Evolutionary conservation across 2,888 invertebrate species (phyloP).

Genomic region (Hirtodrosophila alboralis): DNA sequence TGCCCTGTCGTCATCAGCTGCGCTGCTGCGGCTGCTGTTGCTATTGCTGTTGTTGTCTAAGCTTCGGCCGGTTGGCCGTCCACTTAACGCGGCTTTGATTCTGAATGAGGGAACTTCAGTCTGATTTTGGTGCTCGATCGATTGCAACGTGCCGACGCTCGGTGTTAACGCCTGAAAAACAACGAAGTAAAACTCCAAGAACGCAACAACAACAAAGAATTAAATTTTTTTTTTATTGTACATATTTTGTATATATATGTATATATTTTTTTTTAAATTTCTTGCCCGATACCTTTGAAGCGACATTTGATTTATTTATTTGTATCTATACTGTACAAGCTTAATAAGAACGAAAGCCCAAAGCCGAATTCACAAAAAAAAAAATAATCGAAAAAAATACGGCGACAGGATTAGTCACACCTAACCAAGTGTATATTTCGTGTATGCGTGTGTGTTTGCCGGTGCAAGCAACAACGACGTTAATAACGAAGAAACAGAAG

Average conservation of each 20-base stretch:
- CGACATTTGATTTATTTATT: conserved; percentile 33
- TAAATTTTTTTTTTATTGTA: conserved; percentile 38
- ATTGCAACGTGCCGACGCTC: conserved; percentile 82
- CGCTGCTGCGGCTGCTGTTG: conserved; percentile 36
- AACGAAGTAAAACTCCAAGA: conserved; percentile 41
- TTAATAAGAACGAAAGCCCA: conserved; percentile 31
- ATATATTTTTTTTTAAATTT: conserved; percentile 22
- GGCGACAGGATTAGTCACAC: conserved; percentile 69
- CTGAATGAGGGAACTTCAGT: conserved; percentile 81
- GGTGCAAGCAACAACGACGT: conserved; percentile 45
- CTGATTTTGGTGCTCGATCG: conserved; percentile 85
- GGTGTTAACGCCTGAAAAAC: conserved; percentile 45
- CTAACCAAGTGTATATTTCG: conserved; percentile 42
- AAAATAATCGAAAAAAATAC: no score
- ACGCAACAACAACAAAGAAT: conserved; percentile 17
- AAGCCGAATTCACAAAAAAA: conserved; percentile 21
- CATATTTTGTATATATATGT: no score
- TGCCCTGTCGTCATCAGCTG: conserved; percentile 55
- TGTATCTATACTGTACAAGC: conserved; percentile 4
- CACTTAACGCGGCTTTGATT: conserved; percentile 74
- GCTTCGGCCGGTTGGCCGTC: conserved; percentile 56
- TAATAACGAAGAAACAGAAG: conserved; percentile 7
- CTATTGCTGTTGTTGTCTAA: conserved; percentile 47
- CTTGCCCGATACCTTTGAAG: conserved; percentile 6
- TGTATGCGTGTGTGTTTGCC: conserved; percentile 53